phyloP scores from a whole-genome alignment of 2,797 vertebrate species.

The Myotis planiceps region DNA sequence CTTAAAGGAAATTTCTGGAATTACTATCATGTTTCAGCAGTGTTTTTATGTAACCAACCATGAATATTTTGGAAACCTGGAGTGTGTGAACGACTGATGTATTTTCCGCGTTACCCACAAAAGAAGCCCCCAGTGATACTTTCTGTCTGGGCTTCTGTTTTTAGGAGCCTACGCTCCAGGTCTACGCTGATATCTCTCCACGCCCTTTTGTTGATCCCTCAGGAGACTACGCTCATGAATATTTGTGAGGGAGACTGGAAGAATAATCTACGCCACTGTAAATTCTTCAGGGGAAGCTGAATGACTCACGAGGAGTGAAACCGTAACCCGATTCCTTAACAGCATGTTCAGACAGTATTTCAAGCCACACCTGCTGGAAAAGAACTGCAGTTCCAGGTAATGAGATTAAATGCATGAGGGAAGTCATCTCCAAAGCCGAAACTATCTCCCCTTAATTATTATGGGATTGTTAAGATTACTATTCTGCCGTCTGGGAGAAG shows the following conservation, averaged over 20 bases:
- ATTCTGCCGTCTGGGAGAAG: conserved; percentile 3
- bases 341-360: conserved; percentile 1
- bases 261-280: not conserved
- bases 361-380: not conserved
- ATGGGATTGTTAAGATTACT: not conserved
- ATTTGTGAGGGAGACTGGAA: not conserved
- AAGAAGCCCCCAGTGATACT: not conserved
- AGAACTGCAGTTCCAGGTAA: not conserved
- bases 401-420: not conserved
- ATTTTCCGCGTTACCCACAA: not conserved
- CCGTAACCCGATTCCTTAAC: not conserved
- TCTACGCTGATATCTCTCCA: not conserved
- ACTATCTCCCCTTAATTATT: not conserved
- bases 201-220: not conserved
- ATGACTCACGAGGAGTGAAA: conserved; percentile 20
- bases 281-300: not conserved
- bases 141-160: not conserved
- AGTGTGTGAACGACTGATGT: not conserved
- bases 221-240: not conserved
- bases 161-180: not conserved
- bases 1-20: not conserved
- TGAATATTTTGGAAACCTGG: not conserved
- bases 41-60: not conserved
- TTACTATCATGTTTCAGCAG: not conserved
- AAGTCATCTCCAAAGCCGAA: conserved; percentile 37